Evolutionary conservation across 1,140 invertebrate species (phyloP).

Genomic region (Zaprionus camerounensis): DNA sequence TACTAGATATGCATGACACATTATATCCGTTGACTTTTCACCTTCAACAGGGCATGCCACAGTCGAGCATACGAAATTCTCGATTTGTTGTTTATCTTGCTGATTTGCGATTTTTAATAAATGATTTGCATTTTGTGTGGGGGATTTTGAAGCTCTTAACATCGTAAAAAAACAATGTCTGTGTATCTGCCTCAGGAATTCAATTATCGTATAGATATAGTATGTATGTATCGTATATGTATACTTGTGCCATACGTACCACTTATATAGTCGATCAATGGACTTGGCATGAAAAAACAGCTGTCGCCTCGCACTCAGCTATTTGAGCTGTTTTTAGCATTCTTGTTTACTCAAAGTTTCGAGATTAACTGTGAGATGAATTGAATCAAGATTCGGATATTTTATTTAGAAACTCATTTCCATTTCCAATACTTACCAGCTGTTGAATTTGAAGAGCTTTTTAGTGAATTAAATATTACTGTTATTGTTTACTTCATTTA

Average conservation of each 20-base stretch:
- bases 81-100: constrained; percentile 13
- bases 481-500: not conserved
- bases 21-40: not conserved
- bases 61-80: not conserved
- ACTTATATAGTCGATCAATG: not conserved
- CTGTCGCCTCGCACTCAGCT: not conserved
- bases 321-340: not conserved
- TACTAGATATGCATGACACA: not conserved
- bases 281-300: not conserved
- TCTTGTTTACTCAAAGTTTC: not conserved
- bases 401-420: not conserved
- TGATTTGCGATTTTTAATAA: constrained; percentile 41
- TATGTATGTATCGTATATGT: not conserved
- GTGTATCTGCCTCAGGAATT: not conserved
- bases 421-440: not conserved
- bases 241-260: not conserved
- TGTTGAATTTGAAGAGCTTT: not conserved
- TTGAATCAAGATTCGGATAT: not conserved
- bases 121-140: constrained; percentile 40
- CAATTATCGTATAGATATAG: not conserved
- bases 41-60: constrained; percentile 6
- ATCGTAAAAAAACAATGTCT: constrained; percentile 4
- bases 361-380: not conserved
- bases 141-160: not conserved
- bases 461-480: too few relatives aligned